Conservation (phyloP, 2,113 vertebrate genomes). For the Nothocercus julius region DNA sequence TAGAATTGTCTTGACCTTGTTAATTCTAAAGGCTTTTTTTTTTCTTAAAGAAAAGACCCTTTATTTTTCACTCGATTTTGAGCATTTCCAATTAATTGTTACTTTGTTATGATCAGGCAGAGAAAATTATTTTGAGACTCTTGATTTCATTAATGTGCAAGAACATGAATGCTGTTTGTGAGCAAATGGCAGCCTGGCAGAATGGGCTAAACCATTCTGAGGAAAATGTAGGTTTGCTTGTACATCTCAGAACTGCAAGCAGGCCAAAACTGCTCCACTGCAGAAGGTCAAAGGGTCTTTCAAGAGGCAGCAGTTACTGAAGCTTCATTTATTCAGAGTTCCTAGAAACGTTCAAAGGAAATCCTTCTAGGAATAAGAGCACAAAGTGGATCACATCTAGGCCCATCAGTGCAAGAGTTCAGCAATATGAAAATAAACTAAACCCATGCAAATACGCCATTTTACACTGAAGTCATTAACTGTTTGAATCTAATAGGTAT, state of each 20-base stretch:
- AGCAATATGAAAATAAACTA: background rate
- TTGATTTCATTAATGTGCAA: background rate
- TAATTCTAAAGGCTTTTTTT: background rate
- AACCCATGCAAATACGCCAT: background rate
- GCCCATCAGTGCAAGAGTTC: background rate
- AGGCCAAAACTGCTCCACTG: background rate
- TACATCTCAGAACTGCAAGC: background rate
- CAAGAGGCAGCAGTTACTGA: background rate
- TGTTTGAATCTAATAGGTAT: background rate
- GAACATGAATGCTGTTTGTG: background rate
- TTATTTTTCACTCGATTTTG: background rate
- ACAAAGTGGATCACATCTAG: background rate
- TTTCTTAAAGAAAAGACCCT: background rate
- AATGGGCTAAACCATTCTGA: background rate
- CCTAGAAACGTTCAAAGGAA: background rate
- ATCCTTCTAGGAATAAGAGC: background rate
- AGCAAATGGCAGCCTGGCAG: background rate
- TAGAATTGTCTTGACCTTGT: background rate
- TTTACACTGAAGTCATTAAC: background rate
- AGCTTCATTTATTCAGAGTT: background rate
- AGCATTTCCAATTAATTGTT: background rate
- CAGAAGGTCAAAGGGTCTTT: background rate
- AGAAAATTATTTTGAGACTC: background rate
- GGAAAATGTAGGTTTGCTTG: background rate
- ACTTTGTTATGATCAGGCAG: background rate